These are phyloP conservation scores for Scrobipalpa atriplicella DNA, from an alignment of 2,888 invertebrate species.

Conservation along the genomic window DNA sequence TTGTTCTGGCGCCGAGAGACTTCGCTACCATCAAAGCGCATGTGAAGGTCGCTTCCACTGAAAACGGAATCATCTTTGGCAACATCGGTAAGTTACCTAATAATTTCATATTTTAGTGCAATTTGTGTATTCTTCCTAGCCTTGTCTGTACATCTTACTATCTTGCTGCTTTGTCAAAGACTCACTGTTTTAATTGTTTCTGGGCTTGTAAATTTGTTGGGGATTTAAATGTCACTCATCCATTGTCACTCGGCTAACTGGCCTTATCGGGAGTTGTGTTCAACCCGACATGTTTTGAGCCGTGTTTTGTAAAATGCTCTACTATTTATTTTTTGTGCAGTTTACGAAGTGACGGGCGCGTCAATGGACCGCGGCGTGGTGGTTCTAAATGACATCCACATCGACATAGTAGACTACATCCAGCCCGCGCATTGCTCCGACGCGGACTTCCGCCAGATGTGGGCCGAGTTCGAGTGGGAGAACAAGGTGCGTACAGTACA, in stretches of 20 bases:
- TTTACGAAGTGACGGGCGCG: constrained; percentile 97
- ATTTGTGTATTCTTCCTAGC: no score
- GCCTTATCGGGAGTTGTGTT: no score
- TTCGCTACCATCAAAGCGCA: constrained; percentile 99
- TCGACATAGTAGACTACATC: constrained; percentile 99
- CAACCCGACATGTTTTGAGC: no score
- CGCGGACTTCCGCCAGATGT: constrained; percentile 99
- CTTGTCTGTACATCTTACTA: no score
- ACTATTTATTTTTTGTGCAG: constrained; percentile 70
- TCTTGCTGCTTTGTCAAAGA: no score
- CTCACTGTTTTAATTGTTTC: no score
- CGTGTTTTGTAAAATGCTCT: neutral
- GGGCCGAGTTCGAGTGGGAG: constrained; percentile 99
- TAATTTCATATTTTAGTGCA: no score
- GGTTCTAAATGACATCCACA: constrained; percentile 99
- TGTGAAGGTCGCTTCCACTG: constrained; percentile 99
- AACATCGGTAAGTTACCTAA: constrained; percentile 89
- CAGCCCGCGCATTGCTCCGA: constrained; percentile 97
- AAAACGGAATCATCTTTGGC: constrained; percentile 99
- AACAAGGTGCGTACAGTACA: constrained; percentile 88
- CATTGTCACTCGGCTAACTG: no score
- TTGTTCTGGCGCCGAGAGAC: constrained; percentile 98
- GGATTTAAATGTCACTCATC: no score
- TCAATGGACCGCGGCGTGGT: constrained; percentile 97
- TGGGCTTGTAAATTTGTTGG: no score